Base-by-base conservation (phyloP, 64 coral and sea anemone species). In the Actinia equina region DNA sequence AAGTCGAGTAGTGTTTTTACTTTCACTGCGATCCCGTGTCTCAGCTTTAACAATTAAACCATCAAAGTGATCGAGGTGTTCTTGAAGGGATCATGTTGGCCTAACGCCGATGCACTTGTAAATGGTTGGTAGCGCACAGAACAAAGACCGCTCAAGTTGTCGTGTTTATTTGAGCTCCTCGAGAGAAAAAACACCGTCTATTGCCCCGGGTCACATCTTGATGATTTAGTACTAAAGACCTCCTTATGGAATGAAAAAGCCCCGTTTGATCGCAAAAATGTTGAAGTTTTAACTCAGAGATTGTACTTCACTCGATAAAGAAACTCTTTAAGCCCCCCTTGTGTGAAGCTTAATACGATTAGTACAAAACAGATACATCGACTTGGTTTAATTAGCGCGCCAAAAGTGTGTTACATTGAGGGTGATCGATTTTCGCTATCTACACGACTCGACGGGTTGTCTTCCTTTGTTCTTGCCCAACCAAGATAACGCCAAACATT, bases 381-480 rank as follows among this genome's bases (percentile, higher is more conserved):
- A 74, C 9, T 74, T 41, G 25, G 69, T 74, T 74, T 74, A 74
- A 74, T 74, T 74, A 74, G 25, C 69, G 69, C 69, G 69, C 69
- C 69, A 74, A 74, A 74, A 74, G 69, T 30, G 69, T 74, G 69
- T 74, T 74, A 42, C 69, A 74, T 74, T 69, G 9, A 41, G 69
- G 22, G 26, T 74, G 69, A 74, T 74, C 69, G 69, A 74, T 74
- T 37, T 74, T 74, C 69, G 25, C 69, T 74, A 74, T 74, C 69
- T 74, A 26, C 25, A 74, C 69, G 69, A 41, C 69, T 37, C 69
- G 26, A 41, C 69, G 69, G 69, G 69, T 74, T 30, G 69, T 41
- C n/a, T n/a, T 74, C 69, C 69, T 74, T 74, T 74, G 69, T 74
- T 74, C 69, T 74, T 74, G 23, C 69, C n/a, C n/a, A 37, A 74